Evolutionary conservation across 2,797 vertebrate genomes (phyloP).

Genomic region (Cryptoblepharus egeriae): DNA sequence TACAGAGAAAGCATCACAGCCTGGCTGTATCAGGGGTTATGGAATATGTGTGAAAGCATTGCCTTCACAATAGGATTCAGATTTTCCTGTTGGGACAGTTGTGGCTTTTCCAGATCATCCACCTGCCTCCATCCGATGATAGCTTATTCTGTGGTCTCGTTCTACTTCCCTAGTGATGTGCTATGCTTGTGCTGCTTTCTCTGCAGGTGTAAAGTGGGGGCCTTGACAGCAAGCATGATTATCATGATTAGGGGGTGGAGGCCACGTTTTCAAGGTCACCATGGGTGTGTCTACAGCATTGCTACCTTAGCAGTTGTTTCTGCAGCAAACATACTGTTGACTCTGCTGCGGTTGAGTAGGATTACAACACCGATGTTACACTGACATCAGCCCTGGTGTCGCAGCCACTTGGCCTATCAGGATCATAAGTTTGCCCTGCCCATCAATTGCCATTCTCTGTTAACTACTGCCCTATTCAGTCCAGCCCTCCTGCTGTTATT

Average conservation of each 20-base stretch:
- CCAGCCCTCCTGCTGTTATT: conserved; percentile 39
- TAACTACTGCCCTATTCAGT: conserved; percentile 36
- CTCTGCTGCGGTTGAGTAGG: not conserved
- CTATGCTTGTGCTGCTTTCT: not conserved
- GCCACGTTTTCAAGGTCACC: not conserved
- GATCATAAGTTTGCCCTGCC: not conserved
- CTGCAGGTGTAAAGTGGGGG: not conserved
- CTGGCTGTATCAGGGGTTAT: not conserved
- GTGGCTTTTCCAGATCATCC: not conserved
- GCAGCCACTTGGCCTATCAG: not conserved
- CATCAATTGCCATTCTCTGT: not conserved
- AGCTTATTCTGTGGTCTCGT: not conserved
- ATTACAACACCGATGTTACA: not conserved
- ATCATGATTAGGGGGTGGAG: not conserved
- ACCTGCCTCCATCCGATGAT: not conserved
- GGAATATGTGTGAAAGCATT: too few species aligned
- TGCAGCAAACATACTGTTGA: not conserved
- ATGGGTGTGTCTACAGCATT: not conserved
- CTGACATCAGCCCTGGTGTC: not conserved
- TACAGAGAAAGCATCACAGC: not conserved
- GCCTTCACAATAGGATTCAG: not conserved
- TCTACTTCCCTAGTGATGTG: not conserved
- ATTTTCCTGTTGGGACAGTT: not conserved
- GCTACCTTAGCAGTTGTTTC: not conserved
- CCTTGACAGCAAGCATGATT: not conserved